phyloP scores from a whole-genome alignment of 2,888 invertebrate species.

The Morpho achilles region DNA sequence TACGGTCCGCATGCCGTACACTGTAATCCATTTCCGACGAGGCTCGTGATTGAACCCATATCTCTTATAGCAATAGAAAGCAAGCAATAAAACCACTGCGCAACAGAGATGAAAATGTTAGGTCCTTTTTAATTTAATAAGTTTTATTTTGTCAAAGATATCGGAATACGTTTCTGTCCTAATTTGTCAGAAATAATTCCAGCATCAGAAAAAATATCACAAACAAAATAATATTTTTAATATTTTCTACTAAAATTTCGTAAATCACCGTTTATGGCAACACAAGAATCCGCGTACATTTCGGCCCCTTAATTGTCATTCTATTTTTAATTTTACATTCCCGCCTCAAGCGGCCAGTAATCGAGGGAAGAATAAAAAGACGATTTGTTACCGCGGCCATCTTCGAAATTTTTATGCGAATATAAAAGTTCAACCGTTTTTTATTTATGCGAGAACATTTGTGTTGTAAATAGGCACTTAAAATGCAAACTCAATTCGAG shows the following conservation, averaged over 20 bases:
- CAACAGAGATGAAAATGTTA: too few relatives aligned
- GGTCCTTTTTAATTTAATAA: too few relatives aligned
- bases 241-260: neutral
- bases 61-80: too few relatives aligned
- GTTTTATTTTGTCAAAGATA: too few relatives aligned
- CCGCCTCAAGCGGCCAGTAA: slow-evolving; percentile 13
- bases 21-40: too few relatives aligned
- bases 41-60: too few relatives aligned
- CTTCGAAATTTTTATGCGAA: slow-evolving; percentile 52
- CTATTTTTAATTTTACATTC: slow-evolving; percentile 8
- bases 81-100: too few relatives aligned
- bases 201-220: neutral
- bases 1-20: too few relatives aligned
- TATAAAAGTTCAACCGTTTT: slow-evolving; percentile 42
- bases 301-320: slow-evolving; percentile 3
- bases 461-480: slow-evolving; percentile 56
- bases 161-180: too few relatives aligned
- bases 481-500: slow-evolving; percentile 59
- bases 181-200: neutral
- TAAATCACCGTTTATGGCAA: neutral
- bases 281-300: neutral
- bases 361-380: slow-evolving; percentile 19
- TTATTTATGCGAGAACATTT: slow-evolving; percentile 55
- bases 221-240: neutral
- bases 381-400: slow-evolving; percentile 25